Evolutionary conservation across 2,113 vertebrate species (phyloP).

Genomic region (Brachyhypopomus occidentalis): DNA sequence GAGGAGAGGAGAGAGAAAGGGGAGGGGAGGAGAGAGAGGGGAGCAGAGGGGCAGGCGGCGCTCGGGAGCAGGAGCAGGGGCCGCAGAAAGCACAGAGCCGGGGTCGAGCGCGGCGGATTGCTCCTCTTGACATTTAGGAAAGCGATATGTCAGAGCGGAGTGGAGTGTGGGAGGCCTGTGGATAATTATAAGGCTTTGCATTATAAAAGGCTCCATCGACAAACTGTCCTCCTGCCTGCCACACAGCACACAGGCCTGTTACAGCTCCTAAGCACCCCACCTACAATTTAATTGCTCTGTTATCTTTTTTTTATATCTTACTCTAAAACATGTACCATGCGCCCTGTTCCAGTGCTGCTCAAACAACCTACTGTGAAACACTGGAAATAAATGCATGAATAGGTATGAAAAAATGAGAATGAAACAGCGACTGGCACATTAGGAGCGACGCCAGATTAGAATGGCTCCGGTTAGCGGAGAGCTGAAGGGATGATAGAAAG

Average conservation of each 20-base stretch:
- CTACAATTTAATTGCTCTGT: constrained; percentile 70
- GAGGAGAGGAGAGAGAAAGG: constrained; percentile 38
- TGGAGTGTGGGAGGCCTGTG: constrained; percentile 73
- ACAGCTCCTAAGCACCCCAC: constrained; percentile 66
- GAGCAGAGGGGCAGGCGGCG: constrained; percentile 31
- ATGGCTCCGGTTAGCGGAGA: not conserved
- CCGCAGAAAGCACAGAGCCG: constrained; percentile 62
- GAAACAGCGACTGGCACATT: constrained; percentile 2
- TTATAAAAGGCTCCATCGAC: constrained; percentile 82
- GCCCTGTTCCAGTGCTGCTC: not conserved
- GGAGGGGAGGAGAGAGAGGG: constrained; percentile 52
- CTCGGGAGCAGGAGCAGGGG: constrained; percentile 55
- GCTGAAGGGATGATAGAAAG: not conserved
- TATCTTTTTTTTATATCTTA: constrained; percentile 64
- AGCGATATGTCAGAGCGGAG: constrained; percentile 83
- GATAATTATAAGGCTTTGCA: constrained; percentile 89
- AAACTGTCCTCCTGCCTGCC: constrained; percentile 74
- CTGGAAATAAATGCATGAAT: not conserved
- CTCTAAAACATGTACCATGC: constrained; percentile 13
- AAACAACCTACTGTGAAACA: not conserved
- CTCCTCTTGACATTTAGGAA: constrained; percentile 90
- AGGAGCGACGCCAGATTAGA: constrained; percentile 37
- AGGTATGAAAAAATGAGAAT: not conserved
- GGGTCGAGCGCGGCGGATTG: constrained; percentile 67
- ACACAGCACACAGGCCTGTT: constrained; percentile 62